These are phyloP conservation scores for Calliopsis andreniformis DNA, from an alignment of 1,140 invertebrate genomes.

Conservation along the genomic window DNA sequence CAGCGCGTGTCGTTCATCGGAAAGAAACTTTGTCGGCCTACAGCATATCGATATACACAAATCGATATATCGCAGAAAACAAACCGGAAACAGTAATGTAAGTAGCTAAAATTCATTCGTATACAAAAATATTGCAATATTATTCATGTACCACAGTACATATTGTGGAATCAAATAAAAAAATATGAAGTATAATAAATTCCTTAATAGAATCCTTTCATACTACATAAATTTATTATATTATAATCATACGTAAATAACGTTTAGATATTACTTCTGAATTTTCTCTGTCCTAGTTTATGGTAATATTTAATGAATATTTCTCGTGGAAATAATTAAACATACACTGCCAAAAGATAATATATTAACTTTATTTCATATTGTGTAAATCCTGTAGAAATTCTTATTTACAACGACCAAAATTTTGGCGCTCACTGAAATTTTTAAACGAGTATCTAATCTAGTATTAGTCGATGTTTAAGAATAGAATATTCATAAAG, in stretches of 20 bases:
- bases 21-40: conserved; percentile 24
- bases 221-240: neutral
- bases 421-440: neutral
- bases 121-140: conserved; percentile 1
- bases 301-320: neutral
- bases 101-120: neutral
- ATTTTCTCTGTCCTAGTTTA: neutral
- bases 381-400: neutral
- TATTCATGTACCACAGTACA: neutral
- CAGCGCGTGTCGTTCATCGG: neutral
- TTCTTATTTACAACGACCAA: neutral
- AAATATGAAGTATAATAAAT: no score
- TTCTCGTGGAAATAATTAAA: neutral
- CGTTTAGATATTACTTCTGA: neutral
- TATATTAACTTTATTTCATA: no score
- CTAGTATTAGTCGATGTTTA: conserved; percentile 10
- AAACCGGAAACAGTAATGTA: conserved; percentile 17
- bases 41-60: neutral
- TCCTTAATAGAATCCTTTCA: neutral
- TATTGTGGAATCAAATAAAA: neutral
- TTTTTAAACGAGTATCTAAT: conserved; percentile 3
- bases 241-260: no score
- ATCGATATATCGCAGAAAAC: conserved; percentile 47
- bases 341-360: no score
- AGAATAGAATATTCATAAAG: conserved; percentile 6